Percentiles rank a stretch among this genome's conserved stretches.
phyloP scores from a whole-genome alignment of 2,797 vertebrate species.

The Florisuga fusca region DNA sequence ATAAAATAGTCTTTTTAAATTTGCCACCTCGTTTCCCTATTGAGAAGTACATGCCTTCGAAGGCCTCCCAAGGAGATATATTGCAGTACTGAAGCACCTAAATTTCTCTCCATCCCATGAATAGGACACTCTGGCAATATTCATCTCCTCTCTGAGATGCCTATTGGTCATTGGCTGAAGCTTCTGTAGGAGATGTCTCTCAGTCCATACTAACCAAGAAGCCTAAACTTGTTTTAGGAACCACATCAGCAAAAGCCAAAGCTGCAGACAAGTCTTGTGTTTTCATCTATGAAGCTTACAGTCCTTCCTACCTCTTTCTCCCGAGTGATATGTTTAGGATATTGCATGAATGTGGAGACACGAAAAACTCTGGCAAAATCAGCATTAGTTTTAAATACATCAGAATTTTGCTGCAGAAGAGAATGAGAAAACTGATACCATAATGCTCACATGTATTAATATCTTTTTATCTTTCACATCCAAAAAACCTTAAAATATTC shows the following conservation, averaged over 20 bases:
- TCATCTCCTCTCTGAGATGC: background rate
- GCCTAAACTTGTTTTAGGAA: background rate
- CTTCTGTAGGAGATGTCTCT: background rate
- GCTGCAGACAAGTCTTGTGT: background rate
- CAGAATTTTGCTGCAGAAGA: background rate
- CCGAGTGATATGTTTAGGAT: background rate
- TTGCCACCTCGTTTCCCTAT: background rate
- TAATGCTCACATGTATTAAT: background rate
- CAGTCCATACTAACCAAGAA: background rate
- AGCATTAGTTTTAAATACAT: background rate
- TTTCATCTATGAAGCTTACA: background rate
- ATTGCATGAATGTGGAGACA: background rate
- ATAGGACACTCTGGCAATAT: background rate
- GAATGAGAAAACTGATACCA: background rate
- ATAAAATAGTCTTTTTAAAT: slow-evolving; percentile 28
- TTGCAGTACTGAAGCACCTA: background rate
- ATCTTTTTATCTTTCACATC: background rate
- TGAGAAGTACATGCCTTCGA: background rate
- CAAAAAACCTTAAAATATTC: background rate
- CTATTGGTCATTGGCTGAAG: background rate
- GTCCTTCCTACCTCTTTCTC: background rate
- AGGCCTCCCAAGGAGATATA: background rate
- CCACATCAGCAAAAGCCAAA: background rate
- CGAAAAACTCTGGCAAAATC: slow-evolving; percentile 9
- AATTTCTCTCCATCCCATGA: background rate